Base-by-base conservation (phyloP, 2,888 invertebrate genomes). In the Monochamus alternatus region DNA sequence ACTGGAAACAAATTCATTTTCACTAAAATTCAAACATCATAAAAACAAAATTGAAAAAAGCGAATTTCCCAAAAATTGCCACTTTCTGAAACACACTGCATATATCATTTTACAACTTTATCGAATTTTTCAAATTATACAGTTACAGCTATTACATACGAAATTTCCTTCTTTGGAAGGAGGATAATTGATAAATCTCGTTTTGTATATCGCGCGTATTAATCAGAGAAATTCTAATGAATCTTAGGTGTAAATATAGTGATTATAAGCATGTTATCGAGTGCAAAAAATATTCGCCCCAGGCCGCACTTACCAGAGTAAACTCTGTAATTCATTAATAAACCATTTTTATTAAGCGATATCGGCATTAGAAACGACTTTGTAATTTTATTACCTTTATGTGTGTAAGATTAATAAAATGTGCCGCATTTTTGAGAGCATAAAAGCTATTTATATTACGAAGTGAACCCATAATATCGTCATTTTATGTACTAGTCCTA, bases 171-270 rank as follows among this genome's bases (percentile, higher is more conserved):
- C 2, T 38, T 7, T 38, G 1, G 7, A 38, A 1, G 4, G 4
- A 38, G 38, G 38, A 38, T 38, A 38, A 38, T 38, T 38, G 38
- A 38, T 38, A 38, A 38, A 38, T 38, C 4, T 38, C 38, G 38
- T 5, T 38, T 38, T 2, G 38, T 38, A 38, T 38, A 4, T 38
- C 38, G 38, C 38, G 7, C 38, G 38, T 14, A 66, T 67, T 67
- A 55, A 67, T 58, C 55, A 58, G 32, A 7, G 38, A 55, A 14
- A 55, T 7, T 67, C 65, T 66, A 66, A 67, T 58, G 58, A 55
- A 67, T 8, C 52, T 55, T 55, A 67, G 32, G 55, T 58, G 51
- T 43, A 69, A 51, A 60, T 69, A 69, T 60, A 68, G 69, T 51
- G 59, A 60, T 68, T 68, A 69, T 59, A 44, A 22, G 59, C 10